phyloP scores from a whole-genome alignment of 2,888 invertebrate genomes.

The Carterocephalus palaemon region DNA sequence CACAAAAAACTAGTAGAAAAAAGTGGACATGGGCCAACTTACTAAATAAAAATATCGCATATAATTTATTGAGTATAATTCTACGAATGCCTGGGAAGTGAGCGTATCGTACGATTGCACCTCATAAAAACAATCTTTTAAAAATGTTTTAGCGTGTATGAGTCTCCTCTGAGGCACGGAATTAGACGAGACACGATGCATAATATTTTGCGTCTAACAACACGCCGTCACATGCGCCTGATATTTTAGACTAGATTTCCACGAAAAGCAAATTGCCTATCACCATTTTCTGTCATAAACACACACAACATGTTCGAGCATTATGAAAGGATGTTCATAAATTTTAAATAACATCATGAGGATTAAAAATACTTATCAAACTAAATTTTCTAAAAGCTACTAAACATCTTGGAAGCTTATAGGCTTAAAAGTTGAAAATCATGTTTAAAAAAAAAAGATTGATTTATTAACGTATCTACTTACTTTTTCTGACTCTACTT shows the following conservation, averaged over 20 bases:
- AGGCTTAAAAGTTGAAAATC: too few relatives aligned
- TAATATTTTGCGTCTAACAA: slow-evolving; percentile 36
- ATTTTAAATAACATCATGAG: slow-evolving; percentile 17
- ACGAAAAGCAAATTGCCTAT: slow-evolving; percentile 40
- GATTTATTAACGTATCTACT: too few relatives aligned
- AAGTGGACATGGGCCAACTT: slow-evolving; percentile 70
- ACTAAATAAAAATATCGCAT: slow-evolving; percentile 70
- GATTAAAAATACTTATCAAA: slow-evolving; percentile 8
- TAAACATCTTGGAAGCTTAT: too few relatives aligned
- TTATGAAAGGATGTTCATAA: slow-evolving; percentile 26
- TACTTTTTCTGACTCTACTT: too few relatives aligned
- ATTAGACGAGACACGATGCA: slow-evolving; percentile 53
- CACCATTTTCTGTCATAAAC: slow-evolving; percentile 48
- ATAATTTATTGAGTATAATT: slow-evolving; percentile 73
- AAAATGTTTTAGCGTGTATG: slow-evolving; percentile 54
- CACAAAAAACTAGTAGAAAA: slow-evolving; percentile 54
- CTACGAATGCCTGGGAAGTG: slow-evolving; percentile 62
- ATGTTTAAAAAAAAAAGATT: too few relatives aligned
- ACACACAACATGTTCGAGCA: slow-evolving; percentile 19
- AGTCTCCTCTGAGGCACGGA: slow-evolving; percentile 46
- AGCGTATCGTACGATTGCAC: slow-evolving; percentile 67
- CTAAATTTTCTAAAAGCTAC: slow-evolving; percentile 4
- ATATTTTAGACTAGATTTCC: slow-evolving; percentile 52
- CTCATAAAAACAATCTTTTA: slow-evolving; percentile 69
- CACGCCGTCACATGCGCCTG: slow-evolving; percentile 41